Conservation (phyloP, 1,140 invertebrate species). For the Sipha flava region DNA sequence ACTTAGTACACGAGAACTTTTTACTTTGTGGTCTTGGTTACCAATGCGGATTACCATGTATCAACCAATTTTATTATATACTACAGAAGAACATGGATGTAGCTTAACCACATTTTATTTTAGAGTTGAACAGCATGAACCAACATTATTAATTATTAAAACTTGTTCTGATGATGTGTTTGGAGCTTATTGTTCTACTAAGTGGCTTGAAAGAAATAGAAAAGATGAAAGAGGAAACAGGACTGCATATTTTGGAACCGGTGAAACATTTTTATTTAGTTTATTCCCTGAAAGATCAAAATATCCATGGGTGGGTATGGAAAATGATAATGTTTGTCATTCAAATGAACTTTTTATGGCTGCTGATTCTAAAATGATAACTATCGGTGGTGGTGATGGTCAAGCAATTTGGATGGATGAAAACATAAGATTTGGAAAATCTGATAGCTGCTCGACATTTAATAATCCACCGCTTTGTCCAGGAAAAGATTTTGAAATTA, state of each 20-base stretch:
- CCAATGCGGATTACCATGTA: constrained; percentile 92
- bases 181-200: constrained; percentile 85
- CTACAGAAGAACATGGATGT: constrained; percentile 92
- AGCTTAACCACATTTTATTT: constrained; percentile 89
- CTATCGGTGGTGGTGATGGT: constrained; percentile 82
- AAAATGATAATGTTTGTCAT: constrained; percentile 57
- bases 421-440: constrained; percentile 85
- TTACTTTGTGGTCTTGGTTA: constrained; percentile 89
- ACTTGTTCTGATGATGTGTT: constrained; percentile 87
- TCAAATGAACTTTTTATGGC: constrained; percentile 92
- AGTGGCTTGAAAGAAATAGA: constrained; percentile 77
- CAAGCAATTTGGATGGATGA: constrained; percentile 93
- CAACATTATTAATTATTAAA: constrained; percentile 87
- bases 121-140: constrained; percentile 80
- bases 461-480: constrained; percentile 86
- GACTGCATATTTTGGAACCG: constrained; percentile 91
- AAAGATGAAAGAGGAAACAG: constrained; percentile 79
- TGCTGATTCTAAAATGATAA: constrained; percentile 86
- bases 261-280: constrained; percentile 91
- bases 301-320: constrained; percentile 84
- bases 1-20: constrained; percentile 81
- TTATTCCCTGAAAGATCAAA: constrained; percentile 78
- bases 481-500: constrained; percentile 81
- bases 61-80: constrained; percentile 87
- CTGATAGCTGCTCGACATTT: constrained; percentile 89